phyloP scores from a whole-genome alignment of 1,140 invertebrate species.

The Drosophila neocordata region DNA sequence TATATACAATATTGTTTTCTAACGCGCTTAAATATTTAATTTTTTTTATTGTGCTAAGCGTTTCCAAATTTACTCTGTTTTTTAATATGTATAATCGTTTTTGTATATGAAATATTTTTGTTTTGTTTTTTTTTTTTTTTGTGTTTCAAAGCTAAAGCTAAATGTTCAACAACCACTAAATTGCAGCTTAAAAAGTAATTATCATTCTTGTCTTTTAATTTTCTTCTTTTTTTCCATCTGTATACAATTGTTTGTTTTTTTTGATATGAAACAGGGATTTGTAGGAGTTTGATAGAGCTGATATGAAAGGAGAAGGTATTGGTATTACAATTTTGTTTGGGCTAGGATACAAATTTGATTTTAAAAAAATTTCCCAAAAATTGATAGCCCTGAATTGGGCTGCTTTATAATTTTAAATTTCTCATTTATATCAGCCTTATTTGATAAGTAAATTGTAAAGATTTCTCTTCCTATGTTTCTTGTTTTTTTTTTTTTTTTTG shows the following conservation, averaged over 20 bases:
- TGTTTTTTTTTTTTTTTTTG: conserved; percentile 23
- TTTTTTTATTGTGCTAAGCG: conserved; percentile 16
- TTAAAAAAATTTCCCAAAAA: conserved; percentile 70
- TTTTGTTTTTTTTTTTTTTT: conserved; percentile 25
- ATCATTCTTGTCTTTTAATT: conserved; percentile 48
- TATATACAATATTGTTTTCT: conserved; percentile 15
- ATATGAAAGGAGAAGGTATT: conserved; percentile 44
- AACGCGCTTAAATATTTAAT: conserved; percentile 42
- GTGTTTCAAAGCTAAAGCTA: conserved; percentile 76
- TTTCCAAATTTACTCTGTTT: conserved; percentile 39
- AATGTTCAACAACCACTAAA: conserved; percentile 79
- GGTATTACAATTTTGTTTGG: background rate
- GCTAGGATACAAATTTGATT: conserved; percentile 21
- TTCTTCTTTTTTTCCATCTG: conserved; percentile 29
- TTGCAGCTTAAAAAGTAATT: conserved; percentile 79
- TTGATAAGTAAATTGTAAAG: conserved; percentile 70
- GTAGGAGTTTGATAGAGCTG: conserved; percentile 36
- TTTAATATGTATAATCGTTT: conserved; percentile 41
- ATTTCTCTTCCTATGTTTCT: conserved; percentile 24
- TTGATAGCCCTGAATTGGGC: conserved; percentile 1
- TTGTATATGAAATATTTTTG: conserved; percentile 68
- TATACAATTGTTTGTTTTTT: conserved; percentile 15
- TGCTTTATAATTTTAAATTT: conserved; percentile 24
- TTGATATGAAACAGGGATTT: conserved; percentile 36
- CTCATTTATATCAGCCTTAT: conserved; percentile 64